phyloP scores from a whole-genome alignment of 2,113 vertebrate species.

The Serilophus lunatus region DNA sequence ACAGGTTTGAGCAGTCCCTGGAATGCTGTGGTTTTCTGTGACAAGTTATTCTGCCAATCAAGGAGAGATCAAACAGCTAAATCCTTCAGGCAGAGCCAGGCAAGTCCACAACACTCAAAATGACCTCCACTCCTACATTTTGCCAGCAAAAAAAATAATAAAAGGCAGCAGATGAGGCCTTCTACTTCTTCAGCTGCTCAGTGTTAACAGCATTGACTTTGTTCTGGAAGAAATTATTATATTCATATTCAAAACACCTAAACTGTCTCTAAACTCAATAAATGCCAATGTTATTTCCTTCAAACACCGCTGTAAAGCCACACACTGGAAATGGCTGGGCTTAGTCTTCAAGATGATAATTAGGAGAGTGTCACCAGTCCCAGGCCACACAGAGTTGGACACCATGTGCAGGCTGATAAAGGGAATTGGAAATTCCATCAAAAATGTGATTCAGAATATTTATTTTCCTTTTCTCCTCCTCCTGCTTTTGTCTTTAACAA shows the following conservation, averaged over 20 bases:
- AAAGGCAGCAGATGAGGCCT: background rate
- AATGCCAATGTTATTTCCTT: background rate
- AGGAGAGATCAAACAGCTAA: background rate
- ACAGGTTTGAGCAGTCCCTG: background rate
- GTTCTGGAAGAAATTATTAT: background rate
- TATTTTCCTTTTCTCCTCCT: background rate
- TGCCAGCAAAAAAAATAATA: background rate
- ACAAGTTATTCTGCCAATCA: background rate
- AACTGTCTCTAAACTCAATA: background rate
- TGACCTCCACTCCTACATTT: background rate
- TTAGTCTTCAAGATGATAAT: background rate
- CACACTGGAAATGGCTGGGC: rapidly evolving
- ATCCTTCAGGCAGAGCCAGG: background rate
- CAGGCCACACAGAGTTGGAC: rapidly evolving
- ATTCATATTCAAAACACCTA: background rate
- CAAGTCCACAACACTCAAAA: background rate
- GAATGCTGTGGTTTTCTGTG: background rate
- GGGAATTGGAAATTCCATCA: background rate
- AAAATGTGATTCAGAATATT: background rate
- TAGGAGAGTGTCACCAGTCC: background rate
- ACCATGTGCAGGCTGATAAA: background rate
- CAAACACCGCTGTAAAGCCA: background rate
- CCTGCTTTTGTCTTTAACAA: background rate
- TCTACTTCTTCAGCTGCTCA: background rate
- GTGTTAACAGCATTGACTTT: background rate